These are phyloP conservation scores for Psittacula cyanocephala DNA, from an alignment of 2,113 vertebrate genomes.

Conservation along the genomic window DNA sequence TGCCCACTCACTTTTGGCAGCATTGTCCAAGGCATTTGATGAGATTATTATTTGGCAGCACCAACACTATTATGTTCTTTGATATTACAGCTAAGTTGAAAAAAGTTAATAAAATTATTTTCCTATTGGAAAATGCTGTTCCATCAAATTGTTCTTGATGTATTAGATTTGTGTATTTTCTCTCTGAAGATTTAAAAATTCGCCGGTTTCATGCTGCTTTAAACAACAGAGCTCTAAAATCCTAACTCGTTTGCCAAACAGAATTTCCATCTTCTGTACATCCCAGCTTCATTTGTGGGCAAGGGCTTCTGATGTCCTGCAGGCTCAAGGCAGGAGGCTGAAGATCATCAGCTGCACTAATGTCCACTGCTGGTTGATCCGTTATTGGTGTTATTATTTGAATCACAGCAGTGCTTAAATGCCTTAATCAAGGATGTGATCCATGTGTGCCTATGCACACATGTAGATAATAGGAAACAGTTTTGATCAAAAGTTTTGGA, in stretches of 20 bases:
- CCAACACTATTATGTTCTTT: background rate
- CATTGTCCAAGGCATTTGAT: background rate
- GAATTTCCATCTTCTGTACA: background rate
- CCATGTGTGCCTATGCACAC: background rate
- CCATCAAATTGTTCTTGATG: background rate
- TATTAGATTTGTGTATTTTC: conserved; percentile 5
- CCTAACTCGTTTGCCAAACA: background rate
- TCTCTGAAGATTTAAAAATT: background rate
- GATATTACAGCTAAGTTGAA: background rate
- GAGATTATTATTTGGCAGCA: background rate
- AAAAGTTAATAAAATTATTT: conserved; percentile 22
- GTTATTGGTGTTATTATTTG: conserved; percentile 25
- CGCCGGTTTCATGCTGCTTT: background rate
- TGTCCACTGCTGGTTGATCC: conserved; percentile 29
- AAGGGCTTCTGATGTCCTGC: conserved; percentile 16
- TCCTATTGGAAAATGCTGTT: background rate
- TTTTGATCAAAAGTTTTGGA: background rate
- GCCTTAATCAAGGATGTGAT: background rate
- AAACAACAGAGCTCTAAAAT: background rate
- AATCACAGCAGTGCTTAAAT: conserved; percentile 3
- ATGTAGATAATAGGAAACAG: background rate
- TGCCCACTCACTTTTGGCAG: background rate
- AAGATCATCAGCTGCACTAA: conserved; percentile 26
- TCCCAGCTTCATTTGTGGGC: background rate
- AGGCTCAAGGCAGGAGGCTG: conserved; percentile 42